Base-by-base conservation (phyloP, 2,113 vertebrate genomes). In the Rhodinocichla rosea region DNA sequence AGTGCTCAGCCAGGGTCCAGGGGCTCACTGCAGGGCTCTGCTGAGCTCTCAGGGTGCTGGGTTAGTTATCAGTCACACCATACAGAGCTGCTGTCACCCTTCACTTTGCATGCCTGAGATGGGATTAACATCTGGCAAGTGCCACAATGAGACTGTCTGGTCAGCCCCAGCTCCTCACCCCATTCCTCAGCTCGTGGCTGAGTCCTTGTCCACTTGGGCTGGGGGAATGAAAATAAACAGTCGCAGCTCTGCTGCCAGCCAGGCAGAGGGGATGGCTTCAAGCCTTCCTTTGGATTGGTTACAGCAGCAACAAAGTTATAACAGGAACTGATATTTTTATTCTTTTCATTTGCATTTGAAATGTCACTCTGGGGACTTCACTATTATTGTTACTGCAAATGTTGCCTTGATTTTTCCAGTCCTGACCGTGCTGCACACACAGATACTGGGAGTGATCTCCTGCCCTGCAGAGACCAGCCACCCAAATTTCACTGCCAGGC, bases 291-390 rank as follows among this genome's bases (percentile, higher is more conserved):
- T 56, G 35, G 33, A 22, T 62, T 26, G 0, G 80, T 78, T 87
- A 71, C 42, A 87, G 77, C 81, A 89, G 60, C 78, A 80, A 68
- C 45, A 33, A 84, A 86, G 30, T 85, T 86, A 23, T 65, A 94
- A 83, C 68, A 88, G 92, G 85, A 95, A 88, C 60, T 13, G 35
- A 28, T 92, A 93, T 87, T 95, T 95, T 91, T 85, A 85, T 85
- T 89, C 57, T 76, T 87, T 85, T 62, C 28, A 83, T 96, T 95
- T 96, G 87, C 87, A 86, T 95, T 83, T 85, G 67, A 85, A 95
- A 93, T 79, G 59, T 52, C 78, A 44, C 84, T 49, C 73, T 47
- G 44, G 82, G 93, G 91, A 91, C 39, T 10, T 42, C 40, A 47
- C 70, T 85, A 17, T 71, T 95, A 28, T 90, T 90, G 17, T 88